Conservation (phyloP, 30 jellyfish, hydroid and myxozoan species). For the Morbakka virulenta region DNA sequence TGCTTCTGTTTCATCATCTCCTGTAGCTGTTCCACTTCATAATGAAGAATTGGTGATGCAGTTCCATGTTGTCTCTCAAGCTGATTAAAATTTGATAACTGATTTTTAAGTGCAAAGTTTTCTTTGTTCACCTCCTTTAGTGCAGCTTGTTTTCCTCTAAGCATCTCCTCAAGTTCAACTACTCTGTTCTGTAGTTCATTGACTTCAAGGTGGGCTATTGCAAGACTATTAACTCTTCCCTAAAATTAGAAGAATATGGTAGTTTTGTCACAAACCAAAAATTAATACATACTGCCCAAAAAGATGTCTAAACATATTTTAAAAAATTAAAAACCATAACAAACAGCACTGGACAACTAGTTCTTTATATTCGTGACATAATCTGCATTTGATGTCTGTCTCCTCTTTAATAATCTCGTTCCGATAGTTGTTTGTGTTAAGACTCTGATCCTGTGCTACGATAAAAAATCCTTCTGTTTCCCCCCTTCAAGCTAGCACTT, state of each 20-base stretch:
- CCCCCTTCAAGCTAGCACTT: too few species aligned
- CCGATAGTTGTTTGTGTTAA: too few species aligned
- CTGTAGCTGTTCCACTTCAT: conserved; percentile 54
- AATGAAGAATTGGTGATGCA: conserved; percentile 62
- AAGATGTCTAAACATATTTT: too few species aligned
- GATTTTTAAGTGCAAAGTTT: conserved; percentile 55
- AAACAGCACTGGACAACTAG: too few species aligned
- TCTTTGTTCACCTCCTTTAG: conserved; percentile 67
- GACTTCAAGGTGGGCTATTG: conserved; percentile 62
- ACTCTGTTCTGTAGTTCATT: conserved; percentile 63
- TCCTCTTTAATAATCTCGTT: too few species aligned
- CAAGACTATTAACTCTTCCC: conserved; percentile 71
- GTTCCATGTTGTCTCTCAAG: conserved; percentile 46
- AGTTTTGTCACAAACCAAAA: not conserved
- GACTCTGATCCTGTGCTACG: too few species aligned
- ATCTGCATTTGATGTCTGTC: too few species aligned
- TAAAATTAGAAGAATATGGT: not conserved
- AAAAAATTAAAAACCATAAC: too few species aligned
- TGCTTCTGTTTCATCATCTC: conserved; percentile 52
- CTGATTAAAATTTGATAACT: conserved; percentile 28
- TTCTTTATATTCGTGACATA: not conserved
- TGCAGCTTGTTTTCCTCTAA: conserved; percentile 72
- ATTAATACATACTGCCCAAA: not conserved
- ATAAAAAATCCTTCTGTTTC: too few species aligned
- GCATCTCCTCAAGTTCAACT: conserved; percentile 61